Percentiles rank a stretch among this genome's conserved stretches.
Evolutionary conservation across 2,888 invertebrate species (phyloP).

Genomic region (Dendrolimus pini): DNA sequence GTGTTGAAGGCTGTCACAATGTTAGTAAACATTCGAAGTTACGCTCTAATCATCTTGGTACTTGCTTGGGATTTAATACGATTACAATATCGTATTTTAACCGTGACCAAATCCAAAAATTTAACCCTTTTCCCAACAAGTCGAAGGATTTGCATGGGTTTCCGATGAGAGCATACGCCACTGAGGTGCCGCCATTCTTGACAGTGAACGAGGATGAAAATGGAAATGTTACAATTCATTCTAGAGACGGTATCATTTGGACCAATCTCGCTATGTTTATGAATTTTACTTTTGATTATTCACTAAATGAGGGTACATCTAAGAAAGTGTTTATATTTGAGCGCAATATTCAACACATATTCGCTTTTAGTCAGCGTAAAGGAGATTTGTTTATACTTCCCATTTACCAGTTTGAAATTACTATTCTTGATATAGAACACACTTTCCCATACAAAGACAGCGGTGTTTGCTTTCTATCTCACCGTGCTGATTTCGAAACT

Average conservation of each 20-base stretch:
- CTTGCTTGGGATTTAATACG: slow-evolving; percentile 46
- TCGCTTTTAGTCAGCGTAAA: slow-evolving; percentile 43
- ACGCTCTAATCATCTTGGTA: slow-evolving; percentile 40
- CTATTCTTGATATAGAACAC: slow-evolving; percentile 48
- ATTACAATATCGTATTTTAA: slow-evolving; percentile 23
- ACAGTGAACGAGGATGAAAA: slow-evolving; percentile 27
- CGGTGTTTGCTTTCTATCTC: slow-evolving; percentile 54
- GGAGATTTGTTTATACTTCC: slow-evolving; percentile 50
- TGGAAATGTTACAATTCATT: slow-evolving; percentile 31
- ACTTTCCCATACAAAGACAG: slow-evolving; percentile 50
- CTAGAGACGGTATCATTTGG: slow-evolving; percentile 58
- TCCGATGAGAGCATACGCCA: slow-evolving; percentile 30
- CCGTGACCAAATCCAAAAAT: slow-evolving; percentile 10
- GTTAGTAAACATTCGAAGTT: slow-evolving; percentile 36
- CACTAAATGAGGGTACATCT: slow-evolving; percentile 26
- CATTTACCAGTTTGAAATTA: slow-evolving; percentile 53
- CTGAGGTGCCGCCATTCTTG: slow-evolving; percentile 43
- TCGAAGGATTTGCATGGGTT: slow-evolving; percentile 46
- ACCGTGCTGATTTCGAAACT: slow-evolving; percentile 52
- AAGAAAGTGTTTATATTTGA: slow-evolving; percentile 46
- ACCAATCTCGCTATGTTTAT: slow-evolving; percentile 40
- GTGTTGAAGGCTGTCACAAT: slow-evolving; percentile 43
- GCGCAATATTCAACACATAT: slow-evolving; percentile 39
- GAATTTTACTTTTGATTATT: slow-evolving; percentile 53
- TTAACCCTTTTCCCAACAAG: slow-evolving; percentile 43